phyloP scores from a whole-genome alignment of 2,888 invertebrate genomes.

The Caenorhabditis auriculariae region DNA sequence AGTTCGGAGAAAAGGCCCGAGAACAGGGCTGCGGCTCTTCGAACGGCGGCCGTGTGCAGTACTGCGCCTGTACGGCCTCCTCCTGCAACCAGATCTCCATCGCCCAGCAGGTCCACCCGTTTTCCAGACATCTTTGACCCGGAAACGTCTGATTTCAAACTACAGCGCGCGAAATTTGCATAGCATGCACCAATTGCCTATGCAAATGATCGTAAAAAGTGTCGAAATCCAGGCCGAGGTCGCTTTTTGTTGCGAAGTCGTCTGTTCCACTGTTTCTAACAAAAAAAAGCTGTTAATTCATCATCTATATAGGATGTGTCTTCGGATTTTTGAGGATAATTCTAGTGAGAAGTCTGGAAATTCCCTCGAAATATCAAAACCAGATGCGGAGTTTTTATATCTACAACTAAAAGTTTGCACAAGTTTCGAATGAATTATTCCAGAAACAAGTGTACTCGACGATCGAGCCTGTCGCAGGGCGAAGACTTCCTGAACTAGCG shows the following conservation, averaged over 20 bases:
- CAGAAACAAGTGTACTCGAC: conserved; percentile 21
- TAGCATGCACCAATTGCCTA: too few species aligned
- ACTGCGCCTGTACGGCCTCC: conserved; percentile 46
- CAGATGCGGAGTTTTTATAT: background rate
- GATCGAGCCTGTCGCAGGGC: conserved; percentile 9
- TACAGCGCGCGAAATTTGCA: too few species aligned
- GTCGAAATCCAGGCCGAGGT: too few species aligned
- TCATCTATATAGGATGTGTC: background rate
- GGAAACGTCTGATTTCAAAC: too few species aligned
- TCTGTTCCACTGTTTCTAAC: too few species aligned
- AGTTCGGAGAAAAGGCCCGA: conserved; percentile 43
- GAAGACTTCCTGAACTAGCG: conserved; percentile 15
- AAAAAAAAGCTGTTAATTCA: too few species aligned
- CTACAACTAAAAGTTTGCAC: too few species aligned
- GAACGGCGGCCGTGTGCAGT: conserved; percentile 27
- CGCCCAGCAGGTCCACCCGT: conserved; percentile 35
- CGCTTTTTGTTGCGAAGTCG: too few species aligned
- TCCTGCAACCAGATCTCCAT: conserved; percentile 48
- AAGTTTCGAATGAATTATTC: too few species aligned
- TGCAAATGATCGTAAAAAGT: too few species aligned
- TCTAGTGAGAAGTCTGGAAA: background rate
- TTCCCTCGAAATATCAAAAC: background rate
- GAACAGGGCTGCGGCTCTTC: conserved; percentile 40
- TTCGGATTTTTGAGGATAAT: background rate
- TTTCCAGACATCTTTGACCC: too few species aligned